Base-by-base conservation (phyloP, 2,113 vertebrate species). In the Clupea harengus region DNA sequence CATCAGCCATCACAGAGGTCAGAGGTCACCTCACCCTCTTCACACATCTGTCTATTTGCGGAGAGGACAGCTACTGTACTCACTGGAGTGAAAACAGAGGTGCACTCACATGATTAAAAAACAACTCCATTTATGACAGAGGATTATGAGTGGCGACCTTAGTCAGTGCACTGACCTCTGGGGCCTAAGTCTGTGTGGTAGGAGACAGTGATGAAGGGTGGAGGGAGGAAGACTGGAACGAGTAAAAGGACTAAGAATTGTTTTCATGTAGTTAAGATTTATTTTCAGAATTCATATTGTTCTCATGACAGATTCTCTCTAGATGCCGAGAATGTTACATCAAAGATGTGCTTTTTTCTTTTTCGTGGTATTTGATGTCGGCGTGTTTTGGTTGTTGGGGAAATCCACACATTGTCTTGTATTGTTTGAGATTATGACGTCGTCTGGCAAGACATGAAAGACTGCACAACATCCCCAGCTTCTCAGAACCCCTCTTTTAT, bases 361-460 rank as follows among this genome's bases (percentile, higher is more conserved):
- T 28, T 72, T 9, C 9, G 1, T 13, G 10, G 64, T 11, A 8
- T 72, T 72, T 72, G 64, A 72, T 72, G 64, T 32, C 15, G 52
- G 89, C 39, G 87, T 91, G 85, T 87, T 0, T 6, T 87, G 84
- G 82, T 45, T 60, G 81, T 87, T 89, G 89, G 67, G 84, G 81
- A 90, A 86, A 2, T 82, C 46, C 39, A 44, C 17, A 4, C 81
- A 28, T 85, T 88, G 87, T 85, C 22, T 22, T 60, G 0, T 6
- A 20, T 84, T 82, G 47, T n/a, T n/a, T 54, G 47, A 81, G 85
- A 85, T 44, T 85, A 85, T 89, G 86, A 32, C 45, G 60, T 81
- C 32, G 81, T 60, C 49, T 75, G 45, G 67, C 44, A 50, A 64
- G 1, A 7, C 82, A 89, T 90, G 88, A 91, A 90, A 91, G 84